Percentiles rank a stretch among this genome's conserved stretches.
phyloP scores from a whole-genome alignment of 2,888 invertebrate genomes.

The Chesias legatella region DNA sequence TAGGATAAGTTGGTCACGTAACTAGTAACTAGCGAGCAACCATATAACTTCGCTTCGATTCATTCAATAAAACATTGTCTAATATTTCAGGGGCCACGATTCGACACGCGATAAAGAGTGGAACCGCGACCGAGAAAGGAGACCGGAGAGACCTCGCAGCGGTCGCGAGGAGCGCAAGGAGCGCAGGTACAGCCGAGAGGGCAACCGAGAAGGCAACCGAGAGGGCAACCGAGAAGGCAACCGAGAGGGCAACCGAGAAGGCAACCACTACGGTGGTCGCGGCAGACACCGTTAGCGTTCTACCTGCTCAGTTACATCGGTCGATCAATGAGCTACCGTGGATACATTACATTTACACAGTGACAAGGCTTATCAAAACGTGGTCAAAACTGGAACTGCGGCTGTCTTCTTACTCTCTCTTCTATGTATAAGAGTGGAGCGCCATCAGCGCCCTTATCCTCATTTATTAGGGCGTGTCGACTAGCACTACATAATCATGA shows the following conservation, averaged over 20 bases:
- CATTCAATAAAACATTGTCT: neutral
- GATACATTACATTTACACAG: no score
- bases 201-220: slow-evolving; percentile 44
- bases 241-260: slow-evolving; percentile 40
- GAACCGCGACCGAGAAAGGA: slow-evolving; percentile 61
- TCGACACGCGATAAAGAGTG: slow-evolving; percentile 55
- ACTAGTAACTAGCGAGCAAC: no score
- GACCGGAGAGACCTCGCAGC: slow-evolving; percentile 53
- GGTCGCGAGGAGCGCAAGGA: slow-evolving; percentile 57
- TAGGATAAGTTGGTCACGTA: no score
- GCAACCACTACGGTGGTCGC: slow-evolving; percentile 35
- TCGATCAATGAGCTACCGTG: neutral
- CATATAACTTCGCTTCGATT: no score
- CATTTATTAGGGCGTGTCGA: no score
- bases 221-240: slow-evolving; percentile 43
- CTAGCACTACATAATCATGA: no score
- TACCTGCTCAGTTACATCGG: slow-evolving; percentile 1
- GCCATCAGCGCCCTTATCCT: no score
- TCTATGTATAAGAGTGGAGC: no score
- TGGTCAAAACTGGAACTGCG: no score
- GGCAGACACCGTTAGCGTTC: slow-evolving; percentile 61
- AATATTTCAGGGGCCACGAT: slow-evolving; percentile 40
- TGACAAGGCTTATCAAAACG: no score
- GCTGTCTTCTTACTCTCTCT: no score
- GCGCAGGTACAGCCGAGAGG: slow-evolving; percentile 69